Evolutionary conservation across 2,888 invertebrate species (phyloP), one percentile per base, ranked within the genome.

Genomic region (Corbicula japonica): DNA sequence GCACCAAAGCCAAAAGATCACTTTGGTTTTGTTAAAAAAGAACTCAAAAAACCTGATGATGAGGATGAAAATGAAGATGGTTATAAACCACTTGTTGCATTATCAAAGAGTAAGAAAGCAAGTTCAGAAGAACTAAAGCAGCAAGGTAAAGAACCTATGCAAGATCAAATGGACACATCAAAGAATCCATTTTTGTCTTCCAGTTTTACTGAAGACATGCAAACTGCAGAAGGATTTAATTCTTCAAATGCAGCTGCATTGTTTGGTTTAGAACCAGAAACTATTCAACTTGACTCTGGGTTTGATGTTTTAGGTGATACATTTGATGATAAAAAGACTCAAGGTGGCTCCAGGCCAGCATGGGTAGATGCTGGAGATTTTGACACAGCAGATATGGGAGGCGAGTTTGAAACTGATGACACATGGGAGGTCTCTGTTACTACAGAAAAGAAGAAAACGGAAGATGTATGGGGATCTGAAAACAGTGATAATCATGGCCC

Each of bases 1-100:
- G 44, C 41, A 23, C 63, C 65, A 21, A 77, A 70, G 26, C 66
- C 74, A 38, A 50, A 62, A 41, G 83, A 83, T 38, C 80, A 66
- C 38, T 83, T 83, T 75, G 70, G 76, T 18, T 83, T 83, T 76
- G 83, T 83, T 0, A 80, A 80, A 38, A 77, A 80, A 58, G 80
- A 71, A 50, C 32, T 83, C 8, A 76, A 76, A 63, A 50, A 63
- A 23, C 34, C 60, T 23, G 62, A 61, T 26, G n/a, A 50, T 41
- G 72, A 56, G 10, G 44, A 69, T 44, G 72, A 80, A 34, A 71
- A 81, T 70, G 76, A 79, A 70, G 79, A 50, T 30, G 63, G 60
- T 6, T 83, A 83, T 62, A 83, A 79, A 54, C 50, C 76, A 23
- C 38, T 83, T 28, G 70, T 66, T 54, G 63, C 58, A 15, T 28